A percentile compares a stretch with the other conserved stretches of the same genome.
phyloP scores from a whole-genome alignment of 2,113 vertebrate genomes.

The Paraplagusia blochii region DNA sequence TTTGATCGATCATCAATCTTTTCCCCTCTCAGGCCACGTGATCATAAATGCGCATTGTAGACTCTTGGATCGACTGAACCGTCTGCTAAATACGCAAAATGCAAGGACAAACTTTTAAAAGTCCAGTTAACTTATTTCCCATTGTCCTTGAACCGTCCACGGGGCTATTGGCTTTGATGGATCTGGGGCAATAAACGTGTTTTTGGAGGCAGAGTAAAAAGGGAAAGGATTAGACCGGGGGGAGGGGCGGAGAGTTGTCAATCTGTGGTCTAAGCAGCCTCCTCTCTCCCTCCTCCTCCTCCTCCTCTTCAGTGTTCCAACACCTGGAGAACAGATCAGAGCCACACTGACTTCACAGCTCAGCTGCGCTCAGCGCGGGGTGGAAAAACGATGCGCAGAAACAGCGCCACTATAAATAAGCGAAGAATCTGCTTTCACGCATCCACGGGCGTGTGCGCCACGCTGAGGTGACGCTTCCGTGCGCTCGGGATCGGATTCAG shows the following conservation, averaged over 20 bases:
- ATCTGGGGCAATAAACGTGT: constrained; percentile 6
- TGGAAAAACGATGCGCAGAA: constrained; percentile 66
- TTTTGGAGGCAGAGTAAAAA: constrained; percentile 1
- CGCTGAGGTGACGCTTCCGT: background rate
- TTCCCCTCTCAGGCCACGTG: background rate
- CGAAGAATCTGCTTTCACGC: constrained; percentile 41
- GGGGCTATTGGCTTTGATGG: background rate
- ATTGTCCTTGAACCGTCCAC: constrained; percentile 5
- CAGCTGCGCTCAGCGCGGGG: constrained; percentile 13
- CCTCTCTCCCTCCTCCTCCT: background rate
- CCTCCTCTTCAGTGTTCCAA: constrained; percentile 28
- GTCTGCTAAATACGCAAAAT: no score
- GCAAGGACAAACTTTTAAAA: no score
- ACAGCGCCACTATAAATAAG: constrained; percentile 65
- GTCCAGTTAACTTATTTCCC: no score
- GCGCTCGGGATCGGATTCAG: constrained; percentile 4
- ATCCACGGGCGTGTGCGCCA: constrained; percentile 2
- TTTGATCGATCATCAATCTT: no score
- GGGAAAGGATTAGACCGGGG: background rate
- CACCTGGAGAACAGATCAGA: constrained; percentile 70
- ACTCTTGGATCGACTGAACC: no score
- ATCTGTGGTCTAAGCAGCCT: constrained; percentile 25
- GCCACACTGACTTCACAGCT: constrained; percentile 34
- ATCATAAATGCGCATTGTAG: no score
- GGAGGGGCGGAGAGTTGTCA: constrained; percentile 9